Conservation (phyloP, 2,888 invertebrate species). For the Lasioglossum malachurum region DNA sequence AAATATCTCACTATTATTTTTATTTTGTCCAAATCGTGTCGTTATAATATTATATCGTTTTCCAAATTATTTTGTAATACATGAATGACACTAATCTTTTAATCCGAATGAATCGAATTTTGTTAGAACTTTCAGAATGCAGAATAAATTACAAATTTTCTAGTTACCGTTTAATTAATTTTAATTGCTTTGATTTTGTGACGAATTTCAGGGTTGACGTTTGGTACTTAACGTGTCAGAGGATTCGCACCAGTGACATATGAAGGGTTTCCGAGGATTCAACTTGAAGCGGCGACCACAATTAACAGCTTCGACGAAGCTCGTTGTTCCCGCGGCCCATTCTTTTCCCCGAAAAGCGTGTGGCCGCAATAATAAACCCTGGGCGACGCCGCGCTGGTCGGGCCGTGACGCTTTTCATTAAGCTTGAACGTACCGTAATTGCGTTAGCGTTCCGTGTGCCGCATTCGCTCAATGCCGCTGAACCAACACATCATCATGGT, state of each 20-base stretch:
- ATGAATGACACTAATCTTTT: not conserved
- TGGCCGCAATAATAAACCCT: conserved; percentile 28
- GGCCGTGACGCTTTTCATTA: conserved; percentile 38
- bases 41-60: too few relatives aligned
- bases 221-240: not conserved
- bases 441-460: conserved; percentile 46
- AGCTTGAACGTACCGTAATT: conserved; percentile 39
- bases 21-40: too few relatives aligned
- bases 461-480: conserved; percentile 14
- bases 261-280: not conserved
- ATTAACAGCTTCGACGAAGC: conserved; percentile 19
- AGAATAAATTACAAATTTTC: not conserved
- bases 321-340: conserved; percentile 11
- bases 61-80: too few relatives aligned
- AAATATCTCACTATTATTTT: too few relatives aligned
- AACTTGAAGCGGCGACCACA: conserved; percentile 6
- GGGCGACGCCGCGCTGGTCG: not conserved
- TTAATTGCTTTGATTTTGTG: not conserved
- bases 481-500: conserved; percentile 3
- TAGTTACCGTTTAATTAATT: not conserved
- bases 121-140: not conserved
- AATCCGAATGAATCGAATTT: not conserved
- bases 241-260: not conserved
- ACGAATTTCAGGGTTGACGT: not conserved
- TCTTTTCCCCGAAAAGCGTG: conserved; percentile 11